A percentile compares a stretch with the other conserved stretches of the same genome.
phyloP scores from a whole-genome alignment of 2,113 vertebrate genomes.

The Odontophorus gujanensis region DNA sequence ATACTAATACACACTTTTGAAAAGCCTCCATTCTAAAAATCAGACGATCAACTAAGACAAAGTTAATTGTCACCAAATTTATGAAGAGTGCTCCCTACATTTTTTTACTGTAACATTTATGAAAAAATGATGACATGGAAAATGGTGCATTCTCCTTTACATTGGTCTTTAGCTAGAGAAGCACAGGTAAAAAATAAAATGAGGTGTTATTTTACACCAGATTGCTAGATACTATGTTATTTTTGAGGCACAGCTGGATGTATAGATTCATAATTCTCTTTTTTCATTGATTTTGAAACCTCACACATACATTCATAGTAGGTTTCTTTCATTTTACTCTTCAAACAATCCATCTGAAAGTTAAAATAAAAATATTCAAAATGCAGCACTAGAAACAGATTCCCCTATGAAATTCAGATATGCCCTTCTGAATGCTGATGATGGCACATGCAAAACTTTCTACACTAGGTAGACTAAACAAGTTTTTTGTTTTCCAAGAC shows the following conservation, averaged over 20 bases:
- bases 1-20: neutral
- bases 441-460: conserved; percentile 55
- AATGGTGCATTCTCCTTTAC: neutral
- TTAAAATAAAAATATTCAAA: conserved; percentile 11
- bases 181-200: neutral
- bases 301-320: conserved; percentile 21
- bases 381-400: conserved; percentile 27
- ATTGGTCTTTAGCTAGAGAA: neutral
- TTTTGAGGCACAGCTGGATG: neutral
- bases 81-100: neutral
- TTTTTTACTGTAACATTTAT: neutral
- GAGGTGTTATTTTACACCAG: conserved; percentile 14
- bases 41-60: neutral
- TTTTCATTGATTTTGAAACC: neutral
- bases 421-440: conserved; percentile 60
- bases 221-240: neutral
- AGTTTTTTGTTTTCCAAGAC: conserved; percentile 36
- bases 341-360: conserved; percentile 31
- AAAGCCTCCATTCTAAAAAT: conserved; percentile 1
- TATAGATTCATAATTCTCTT: neutral
- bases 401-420: conserved; percentile 45
- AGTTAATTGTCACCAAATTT: conserved; percentile 6
- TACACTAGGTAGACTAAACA: conserved; percentile 1
- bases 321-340: conserved; percentile 10
- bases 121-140: neutral